phyloP scores from a whole-genome alignment of 2,113 vertebrate genomes.

The Heterotis niloticus region DNA sequence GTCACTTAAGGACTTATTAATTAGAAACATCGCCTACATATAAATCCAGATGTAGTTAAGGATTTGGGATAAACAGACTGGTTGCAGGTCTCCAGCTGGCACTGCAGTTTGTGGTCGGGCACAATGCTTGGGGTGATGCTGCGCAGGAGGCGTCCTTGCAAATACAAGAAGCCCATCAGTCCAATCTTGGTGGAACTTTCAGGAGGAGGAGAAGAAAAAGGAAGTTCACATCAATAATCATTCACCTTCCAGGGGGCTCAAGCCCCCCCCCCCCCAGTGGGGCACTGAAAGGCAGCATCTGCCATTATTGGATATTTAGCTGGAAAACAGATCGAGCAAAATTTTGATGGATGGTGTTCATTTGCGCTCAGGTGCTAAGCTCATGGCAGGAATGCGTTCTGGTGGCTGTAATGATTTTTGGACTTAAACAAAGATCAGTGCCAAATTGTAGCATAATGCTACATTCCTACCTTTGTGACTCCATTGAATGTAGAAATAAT shows the following conservation, averaged over 20 bases:
- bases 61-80: too few species aligned
- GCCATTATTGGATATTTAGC: background rate
- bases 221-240: background rate
- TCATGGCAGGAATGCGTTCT: background rate
- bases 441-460: background rate
- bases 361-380: background rate
- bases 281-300: background rate
- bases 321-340: slow-evolving; percentile 8
- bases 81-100: too few species aligned
- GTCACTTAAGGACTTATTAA: too few species aligned
- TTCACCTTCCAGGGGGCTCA: background rate
- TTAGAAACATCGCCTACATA: too few species aligned
- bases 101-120: too few species aligned
- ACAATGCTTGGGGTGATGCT: too few species aligned
- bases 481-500: background rate
- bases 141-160: too few species aligned
- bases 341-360: background rate
- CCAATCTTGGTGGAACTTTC: background rate
- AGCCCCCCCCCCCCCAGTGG: too few species aligned
- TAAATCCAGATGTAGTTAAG: too few species aligned
- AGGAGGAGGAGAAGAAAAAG: background rate
- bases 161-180: background rate
- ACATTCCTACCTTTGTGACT: background rate
- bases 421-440: background rate
- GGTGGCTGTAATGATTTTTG: background rate